Conservation (phyloP, 2,888 invertebrate species). For the Acheta domesticus region DNA sequence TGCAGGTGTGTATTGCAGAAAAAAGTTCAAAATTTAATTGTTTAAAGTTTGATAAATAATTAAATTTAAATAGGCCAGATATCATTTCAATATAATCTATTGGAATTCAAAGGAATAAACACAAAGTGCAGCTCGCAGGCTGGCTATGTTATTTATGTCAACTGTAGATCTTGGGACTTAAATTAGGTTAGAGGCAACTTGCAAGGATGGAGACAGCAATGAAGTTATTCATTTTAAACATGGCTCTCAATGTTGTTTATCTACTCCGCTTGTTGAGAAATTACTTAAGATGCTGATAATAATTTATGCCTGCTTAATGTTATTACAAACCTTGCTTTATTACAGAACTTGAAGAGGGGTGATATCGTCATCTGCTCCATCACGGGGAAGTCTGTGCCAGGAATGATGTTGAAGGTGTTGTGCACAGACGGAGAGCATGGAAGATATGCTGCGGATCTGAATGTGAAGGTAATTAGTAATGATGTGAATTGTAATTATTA, state of each 20-base stretch:
- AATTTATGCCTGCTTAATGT: slow-evolving; percentile 31
- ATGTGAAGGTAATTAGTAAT: slow-evolving; percentile 81
- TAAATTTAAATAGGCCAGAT: too few species aligned
- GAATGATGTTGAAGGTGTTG: slow-evolving; percentile 65
- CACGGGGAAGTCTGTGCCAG: slow-evolving; percentile 45
- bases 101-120: too few species aligned
- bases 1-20: slow-evolving; percentile 64
- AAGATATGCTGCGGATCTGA: slow-evolving; percentile 79
- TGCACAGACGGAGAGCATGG: slow-evolving; percentile 77
- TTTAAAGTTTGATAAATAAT: neutral
- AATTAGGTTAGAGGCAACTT: too few species aligned
- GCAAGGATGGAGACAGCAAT: too few species aligned
- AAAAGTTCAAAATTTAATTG: neutral
- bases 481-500: slow-evolving; percentile 1
- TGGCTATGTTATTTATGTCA: too few species aligned
- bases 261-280: neutral
- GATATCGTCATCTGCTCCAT: slow-evolving; percentile 48
- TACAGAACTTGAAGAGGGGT: slow-evolving; percentile 46
- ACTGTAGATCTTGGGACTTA: too few species aligned
- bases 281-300: slow-evolving; percentile 36
- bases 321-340: slow-evolving; percentile 25
- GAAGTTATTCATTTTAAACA: too few species aligned
- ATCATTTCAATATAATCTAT: too few species aligned
- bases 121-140: too few species aligned
- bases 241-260: too few species aligned